Base-by-base conservation (phyloP, 2,797 vertebrate genomes). In the Chaunax sp. region DNA sequence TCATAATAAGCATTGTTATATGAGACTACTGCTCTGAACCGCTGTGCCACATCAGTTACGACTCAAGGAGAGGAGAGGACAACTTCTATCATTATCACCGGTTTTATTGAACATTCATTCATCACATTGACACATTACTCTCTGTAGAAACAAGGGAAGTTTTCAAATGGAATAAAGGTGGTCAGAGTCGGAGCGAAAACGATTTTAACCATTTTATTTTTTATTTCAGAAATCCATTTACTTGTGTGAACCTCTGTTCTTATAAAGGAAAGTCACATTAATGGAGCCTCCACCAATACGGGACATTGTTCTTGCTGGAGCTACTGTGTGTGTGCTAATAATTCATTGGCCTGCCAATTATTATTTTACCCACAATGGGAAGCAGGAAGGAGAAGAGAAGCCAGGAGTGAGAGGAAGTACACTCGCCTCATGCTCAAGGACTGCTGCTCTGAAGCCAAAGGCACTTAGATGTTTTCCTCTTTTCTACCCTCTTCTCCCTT, bases 1-100 rank as follows among this genome's bases (percentile, higher is more conserved):
- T 89, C 86, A 82, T 90, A 87, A 88, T 91, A 92, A 86, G 87
- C 87, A 90, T 91, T 88, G 92, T 91, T 92, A 92, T 89, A 87
- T 85, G 88, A 90, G 84, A 86, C 73, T 83, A 79, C 78, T 50
- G 74, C 84, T 84, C 73, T 67, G 82, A 84, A 82, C 64, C 25
- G 38, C 71, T 13, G 69, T 82, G 87, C 83, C 86, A 88, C 82
- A 87, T 89, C 85, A 81, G 87, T 85, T 89, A 86, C 64, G 84
- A 85, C 82, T 90, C 88, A 92, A 93, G 91, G 89, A 90, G 89
- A 89, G 75, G 61, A 75, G 87, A 91, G 91, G 91, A 90, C 87
- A 81, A 90, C 87, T 90, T 90, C 89, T 87, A 72, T 91, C 89
- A 73, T 84, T 78, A 90, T 86, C 82, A 74, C 66, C 69, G 78